These are phyloP conservation scores for Eidolon dupreanum DNA, from an alignment of 2,797 vertebrate species.

Conservation along the genomic window DNA sequence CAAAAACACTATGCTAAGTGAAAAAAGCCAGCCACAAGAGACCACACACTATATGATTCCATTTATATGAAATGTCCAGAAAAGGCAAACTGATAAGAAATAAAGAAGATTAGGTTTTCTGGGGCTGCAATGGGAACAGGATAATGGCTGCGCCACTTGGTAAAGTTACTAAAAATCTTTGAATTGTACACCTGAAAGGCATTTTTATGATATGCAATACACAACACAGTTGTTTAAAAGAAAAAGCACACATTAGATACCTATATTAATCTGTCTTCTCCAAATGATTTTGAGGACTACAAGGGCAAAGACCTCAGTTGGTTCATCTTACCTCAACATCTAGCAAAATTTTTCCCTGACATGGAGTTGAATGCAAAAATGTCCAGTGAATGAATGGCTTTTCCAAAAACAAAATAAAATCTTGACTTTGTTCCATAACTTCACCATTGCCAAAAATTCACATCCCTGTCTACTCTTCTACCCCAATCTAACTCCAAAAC, in stretches of 20 bases:
- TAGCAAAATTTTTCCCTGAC: neutral
- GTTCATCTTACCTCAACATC: neutral
- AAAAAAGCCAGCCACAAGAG: neutral
- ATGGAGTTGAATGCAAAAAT: fast-evolving
- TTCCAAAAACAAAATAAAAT: neutral
- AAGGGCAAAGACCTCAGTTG: neutral
- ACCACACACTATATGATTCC: fast-evolving
- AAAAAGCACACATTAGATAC: neutral
- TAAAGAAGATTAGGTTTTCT: neutral
- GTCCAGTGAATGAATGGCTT: neutral
- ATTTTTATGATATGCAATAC: neutral
- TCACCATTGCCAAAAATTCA: neutral
- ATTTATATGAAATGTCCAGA: neutral
- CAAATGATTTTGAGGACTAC: neutral
- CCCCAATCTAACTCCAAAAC: neutral
- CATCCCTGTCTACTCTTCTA: neutral
- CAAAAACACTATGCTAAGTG: neutral
- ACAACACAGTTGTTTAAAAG: neutral
- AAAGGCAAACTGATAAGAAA: neutral
- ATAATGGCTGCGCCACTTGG: too few relatives aligned
- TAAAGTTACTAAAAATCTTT: neutral
- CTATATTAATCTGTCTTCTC: neutral
- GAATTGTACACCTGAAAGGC: neutral
- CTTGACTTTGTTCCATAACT: neutral
- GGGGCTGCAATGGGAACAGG: neutral